Conservation (phyloP, 2,888 invertebrate species). For the Ganaspis brasiliensis region DNA sequence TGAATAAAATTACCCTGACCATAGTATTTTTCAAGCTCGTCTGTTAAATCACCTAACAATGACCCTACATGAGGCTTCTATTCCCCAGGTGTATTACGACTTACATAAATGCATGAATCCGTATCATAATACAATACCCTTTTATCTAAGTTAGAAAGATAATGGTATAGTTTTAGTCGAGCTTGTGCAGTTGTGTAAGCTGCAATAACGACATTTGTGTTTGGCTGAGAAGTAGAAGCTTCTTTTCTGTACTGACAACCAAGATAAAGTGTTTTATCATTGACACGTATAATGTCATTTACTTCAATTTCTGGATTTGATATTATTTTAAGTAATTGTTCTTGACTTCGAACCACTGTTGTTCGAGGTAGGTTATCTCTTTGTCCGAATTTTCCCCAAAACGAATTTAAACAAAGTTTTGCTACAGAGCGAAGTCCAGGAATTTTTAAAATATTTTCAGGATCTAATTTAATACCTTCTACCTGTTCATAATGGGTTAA, state of each 20-base stretch:
- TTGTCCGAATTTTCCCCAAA: constrained; percentile 49
- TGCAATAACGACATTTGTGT: constrained; percentile 39
- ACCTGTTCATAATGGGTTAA: not conserved
- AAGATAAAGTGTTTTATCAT: constrained; percentile 41
- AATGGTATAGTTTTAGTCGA: constrained; percentile 66
- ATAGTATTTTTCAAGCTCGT: constrained; percentile 42
- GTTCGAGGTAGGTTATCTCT: constrained; percentile 30
- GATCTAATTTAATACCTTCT: not conserved
- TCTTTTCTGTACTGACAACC: constrained; percentile 13
- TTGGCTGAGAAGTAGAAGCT: not conserved
- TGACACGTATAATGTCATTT: not conserved
- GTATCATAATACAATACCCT: constrained; percentile 50
- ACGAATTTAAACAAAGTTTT: constrained; percentile 9
- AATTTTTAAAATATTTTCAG: constrained; percentile 34
- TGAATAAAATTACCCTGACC: constrained; percentile 34
- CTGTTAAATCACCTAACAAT: constrained; percentile 49
- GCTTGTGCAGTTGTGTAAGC: constrained; percentile 49
- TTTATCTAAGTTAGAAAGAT: constrained; percentile 68
- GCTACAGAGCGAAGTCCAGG: constrained; percentile 19
- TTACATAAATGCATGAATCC: constrained; percentile 41
- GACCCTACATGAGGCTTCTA: constrained; percentile 33
- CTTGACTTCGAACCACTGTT: constrained; percentile 1
- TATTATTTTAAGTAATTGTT: constrained; percentile 27
- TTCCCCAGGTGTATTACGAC: not conserved
- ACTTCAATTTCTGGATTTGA: not conserved